Conservation (phyloP, 1,140 invertebrate species). For the Sitodiplosis mosellana region DNA sequence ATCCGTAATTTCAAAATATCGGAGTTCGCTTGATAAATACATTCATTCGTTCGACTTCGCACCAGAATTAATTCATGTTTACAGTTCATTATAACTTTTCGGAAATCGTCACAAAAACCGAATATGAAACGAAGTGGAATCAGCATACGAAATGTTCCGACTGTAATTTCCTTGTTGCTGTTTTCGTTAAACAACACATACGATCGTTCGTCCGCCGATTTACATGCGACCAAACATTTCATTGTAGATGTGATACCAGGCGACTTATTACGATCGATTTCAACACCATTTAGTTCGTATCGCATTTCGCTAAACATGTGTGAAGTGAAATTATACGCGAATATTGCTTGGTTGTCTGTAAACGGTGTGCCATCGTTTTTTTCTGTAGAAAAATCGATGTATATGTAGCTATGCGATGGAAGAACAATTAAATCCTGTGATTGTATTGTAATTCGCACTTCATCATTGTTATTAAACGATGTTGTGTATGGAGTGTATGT, state of each 20-base stretch:
- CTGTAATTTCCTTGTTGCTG: too few relatives aligned
- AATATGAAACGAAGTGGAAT: slow-evolving; percentile 22
- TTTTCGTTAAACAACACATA: too few relatives aligned
- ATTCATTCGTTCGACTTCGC: slow-evolving; percentile 14
- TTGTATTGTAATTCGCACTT: slow-evolving; percentile 16
- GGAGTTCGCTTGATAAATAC: too few relatives aligned
- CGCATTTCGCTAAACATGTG: slow-evolving; percentile 26
- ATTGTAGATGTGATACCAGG: slow-evolving; percentile 21
- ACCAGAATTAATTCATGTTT: slow-evolving; percentile 27
- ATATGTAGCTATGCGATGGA: slow-evolving; percentile 14
- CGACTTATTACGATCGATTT: slow-evolving; percentile 24
- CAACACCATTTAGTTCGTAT: slow-evolving; percentile 24
- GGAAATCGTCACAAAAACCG: slow-evolving; percentile 27
- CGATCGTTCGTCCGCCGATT: too few relatives aligned
- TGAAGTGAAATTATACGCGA: slow-evolving; percentile 20
- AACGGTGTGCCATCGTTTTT: slow-evolving; percentile 7
- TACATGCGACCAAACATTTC: slow-evolving; percentile 10
- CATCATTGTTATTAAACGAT: slow-evolving; percentile 17
- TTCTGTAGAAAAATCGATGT: slow-evolving; percentile 12
- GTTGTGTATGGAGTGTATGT: slow-evolving; percentile 11
- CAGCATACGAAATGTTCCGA: too few relatives aligned
- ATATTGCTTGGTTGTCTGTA: neutral
- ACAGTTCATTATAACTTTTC: slow-evolving; percentile 23
- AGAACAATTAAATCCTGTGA: slow-evolving; percentile 20
- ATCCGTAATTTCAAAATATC: too few relatives aligned